These are phyloP conservation scores for Uloborus diversus DNA, from an alignment of 1,140 invertebrate species.

Conservation along the genomic window DNA sequence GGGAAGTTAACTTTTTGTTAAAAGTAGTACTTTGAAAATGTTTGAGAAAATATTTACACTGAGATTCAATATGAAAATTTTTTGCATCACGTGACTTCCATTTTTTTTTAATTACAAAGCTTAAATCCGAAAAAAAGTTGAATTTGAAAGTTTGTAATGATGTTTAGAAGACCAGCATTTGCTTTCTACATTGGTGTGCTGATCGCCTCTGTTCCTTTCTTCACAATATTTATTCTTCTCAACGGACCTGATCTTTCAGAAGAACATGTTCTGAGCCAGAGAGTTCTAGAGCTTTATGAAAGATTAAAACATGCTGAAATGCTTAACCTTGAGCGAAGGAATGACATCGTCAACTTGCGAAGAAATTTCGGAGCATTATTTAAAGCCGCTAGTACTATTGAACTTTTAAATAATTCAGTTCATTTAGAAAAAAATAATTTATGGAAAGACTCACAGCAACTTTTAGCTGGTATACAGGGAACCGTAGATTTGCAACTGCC, in stretches of 20 bases:
- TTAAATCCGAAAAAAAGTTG: too few species aligned
- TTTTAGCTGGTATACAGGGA: conserved; percentile 60
- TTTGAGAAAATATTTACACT: too few species aligned
- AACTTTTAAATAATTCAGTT: conserved; percentile 35
- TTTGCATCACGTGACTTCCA: too few species aligned
- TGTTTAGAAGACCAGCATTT: too few species aligned
- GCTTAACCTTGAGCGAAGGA: conserved; percentile 75
- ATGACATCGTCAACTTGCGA: conserved; percentile 74
- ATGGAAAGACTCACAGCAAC: conserved; percentile 58
- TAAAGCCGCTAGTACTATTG: conserved; percentile 15
- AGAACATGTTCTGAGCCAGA: conserved; percentile 75
- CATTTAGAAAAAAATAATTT: conserved; percentile 33
- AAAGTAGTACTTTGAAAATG: too few species aligned
- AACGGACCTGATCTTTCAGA: conserved; percentile 68
- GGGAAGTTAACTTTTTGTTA: too few species aligned
- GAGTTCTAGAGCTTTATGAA: conserved; percentile 76
- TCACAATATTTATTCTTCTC: too few species aligned
- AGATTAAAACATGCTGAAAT: conserved; percentile 77
- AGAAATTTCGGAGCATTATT: conserved; percentile 69
- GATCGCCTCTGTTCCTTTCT: too few species aligned
- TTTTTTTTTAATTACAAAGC: too few species aligned
- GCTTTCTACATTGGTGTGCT: too few species aligned
- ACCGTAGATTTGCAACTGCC: conserved; percentile 69
- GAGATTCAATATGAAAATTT: too few species aligned
- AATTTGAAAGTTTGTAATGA: too few species aligned